phyloP scores from a whole-genome alignment of 2,797 vertebrate species.

The Pseudochirops cupreus region DNA sequence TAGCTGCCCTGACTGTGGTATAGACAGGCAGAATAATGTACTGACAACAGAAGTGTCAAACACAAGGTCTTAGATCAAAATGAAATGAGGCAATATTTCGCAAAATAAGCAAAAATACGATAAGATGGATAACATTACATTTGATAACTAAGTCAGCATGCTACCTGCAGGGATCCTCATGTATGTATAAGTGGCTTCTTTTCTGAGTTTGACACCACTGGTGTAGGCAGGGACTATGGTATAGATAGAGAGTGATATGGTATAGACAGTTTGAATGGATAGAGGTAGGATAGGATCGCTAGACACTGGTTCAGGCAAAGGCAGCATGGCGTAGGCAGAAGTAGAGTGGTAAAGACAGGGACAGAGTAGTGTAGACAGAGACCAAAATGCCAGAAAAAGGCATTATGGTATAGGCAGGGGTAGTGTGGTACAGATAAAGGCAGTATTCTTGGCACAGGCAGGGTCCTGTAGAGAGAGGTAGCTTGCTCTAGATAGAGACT shows the following conservation, averaged over 20 bases:
- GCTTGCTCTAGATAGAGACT: background rate
- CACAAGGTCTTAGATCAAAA: background rate
- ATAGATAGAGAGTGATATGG: background rate
- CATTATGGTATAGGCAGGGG: background rate
- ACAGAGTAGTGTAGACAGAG: background rate
- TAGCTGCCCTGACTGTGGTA: background rate
- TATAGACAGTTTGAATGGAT: background rate
- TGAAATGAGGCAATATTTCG: background rate
- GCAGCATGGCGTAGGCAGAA: background rate
- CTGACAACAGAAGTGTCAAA: background rate
- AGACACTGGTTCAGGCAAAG: background rate
- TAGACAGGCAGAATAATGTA: background rate
- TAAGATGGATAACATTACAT: background rate
- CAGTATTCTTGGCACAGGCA: background rate
- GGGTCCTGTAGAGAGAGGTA: background rate
- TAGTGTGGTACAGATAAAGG: background rate
- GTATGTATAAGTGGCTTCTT: background rate
- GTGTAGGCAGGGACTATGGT: too few species aligned
- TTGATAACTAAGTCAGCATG: background rate
- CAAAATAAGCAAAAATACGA: background rate
- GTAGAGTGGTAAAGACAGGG: background rate
- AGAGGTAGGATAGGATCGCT: background rate
- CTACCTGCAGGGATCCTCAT: background rate
- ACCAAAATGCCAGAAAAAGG: background rate
- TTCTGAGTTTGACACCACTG: background rate